Evolutionary conservation across 2,113 vertebrate species (phyloP).

Genomic region (Hypanus sabinus): DNA sequence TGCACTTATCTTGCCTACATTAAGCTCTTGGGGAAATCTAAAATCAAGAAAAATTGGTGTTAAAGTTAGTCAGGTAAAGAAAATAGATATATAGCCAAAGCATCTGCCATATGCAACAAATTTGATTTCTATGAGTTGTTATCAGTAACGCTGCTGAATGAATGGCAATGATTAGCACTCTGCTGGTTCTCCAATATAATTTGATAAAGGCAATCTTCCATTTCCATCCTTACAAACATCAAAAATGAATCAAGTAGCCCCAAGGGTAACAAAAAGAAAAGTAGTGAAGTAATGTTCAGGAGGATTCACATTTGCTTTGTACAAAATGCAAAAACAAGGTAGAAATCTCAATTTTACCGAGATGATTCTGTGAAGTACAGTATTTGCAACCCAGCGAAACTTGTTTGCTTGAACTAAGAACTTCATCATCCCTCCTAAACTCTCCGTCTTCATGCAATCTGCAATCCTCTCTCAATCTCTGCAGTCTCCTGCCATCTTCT

Average conservation of each 20-base stretch:
- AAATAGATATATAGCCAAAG: neutral
- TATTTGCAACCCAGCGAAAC: neutral
- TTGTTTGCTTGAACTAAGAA: no score
- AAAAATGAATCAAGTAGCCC: neutral
- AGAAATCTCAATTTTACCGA: neutral
- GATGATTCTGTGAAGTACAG: neutral
- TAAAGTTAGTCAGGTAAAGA: neutral
- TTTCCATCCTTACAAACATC: neutral
- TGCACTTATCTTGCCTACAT: constrained; percentile 87
- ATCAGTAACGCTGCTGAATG: neutral
- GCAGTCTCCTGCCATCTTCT: no score
- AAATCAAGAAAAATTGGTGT: neutral
- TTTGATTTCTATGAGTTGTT: neutral
- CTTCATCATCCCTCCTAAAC: no score
- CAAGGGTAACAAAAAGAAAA: neutral
- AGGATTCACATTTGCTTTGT: no score
- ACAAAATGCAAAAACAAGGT: no score
- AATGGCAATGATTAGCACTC: neutral
- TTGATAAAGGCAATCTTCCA: neutral
- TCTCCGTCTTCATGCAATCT: no score
- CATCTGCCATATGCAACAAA: neutral
- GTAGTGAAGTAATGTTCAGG: no score
- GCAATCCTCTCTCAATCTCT: no score
- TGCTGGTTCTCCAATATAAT: neutral
- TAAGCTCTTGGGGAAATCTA: constrained; percentile 94